Base-by-base conservation (phyloP, 2,888 invertebrate genomes). In the Listrodromus nycthemerus region DNA sequence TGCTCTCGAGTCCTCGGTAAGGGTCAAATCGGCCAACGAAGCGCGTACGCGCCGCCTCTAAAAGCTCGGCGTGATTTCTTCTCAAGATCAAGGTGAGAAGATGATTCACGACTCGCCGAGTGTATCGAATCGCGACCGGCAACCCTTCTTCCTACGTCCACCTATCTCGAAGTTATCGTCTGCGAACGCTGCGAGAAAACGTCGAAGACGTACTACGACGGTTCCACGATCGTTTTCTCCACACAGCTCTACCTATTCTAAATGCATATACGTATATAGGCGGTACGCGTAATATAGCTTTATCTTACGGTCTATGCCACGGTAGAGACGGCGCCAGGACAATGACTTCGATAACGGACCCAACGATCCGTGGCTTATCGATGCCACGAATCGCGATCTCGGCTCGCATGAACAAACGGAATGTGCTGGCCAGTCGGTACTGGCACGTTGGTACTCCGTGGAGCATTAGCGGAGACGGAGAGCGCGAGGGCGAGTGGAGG, bases 51-150 rank as follows among this genome's bases (percentile, higher is more conserved):
- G 48, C 73, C 27, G 37, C n/a, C 19, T 21, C 69, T 27, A 3
- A 30, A 48, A 52, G 63, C 63, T 52, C 82, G 50, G 13, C 55
- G 70, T 69, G 75, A 75, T 86, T 83, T 33, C 83, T 85, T 74
- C 83, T 48, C 81, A 82, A 85, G 85, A 85, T 86, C 86, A 83
- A 86, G 86, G 86, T 86, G 86, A 86, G 86, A 85, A 86, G 79
- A 85, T 86, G 86, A 86, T 86, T 85, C 86, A 86, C 85, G 80
- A 80, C 77, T 73, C 83, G 41, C 63, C 69, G 75, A 45, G 83
- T 84, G 81, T 80, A 85, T 79, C 79, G 79, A 70, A 79, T 75
- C 65, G 75, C 79, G 52, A 75, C 79, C 74, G 37, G 74, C 52
- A 27, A 69, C 50, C 41, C 67, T 69, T 77, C 67, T 30, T 61